Percentiles rank a stretch among this genome's conserved stretches.
Evolutionary conservation across 2,888 invertebrate species (phyloP).

Genomic region (Lucinisca nassula): DNA sequence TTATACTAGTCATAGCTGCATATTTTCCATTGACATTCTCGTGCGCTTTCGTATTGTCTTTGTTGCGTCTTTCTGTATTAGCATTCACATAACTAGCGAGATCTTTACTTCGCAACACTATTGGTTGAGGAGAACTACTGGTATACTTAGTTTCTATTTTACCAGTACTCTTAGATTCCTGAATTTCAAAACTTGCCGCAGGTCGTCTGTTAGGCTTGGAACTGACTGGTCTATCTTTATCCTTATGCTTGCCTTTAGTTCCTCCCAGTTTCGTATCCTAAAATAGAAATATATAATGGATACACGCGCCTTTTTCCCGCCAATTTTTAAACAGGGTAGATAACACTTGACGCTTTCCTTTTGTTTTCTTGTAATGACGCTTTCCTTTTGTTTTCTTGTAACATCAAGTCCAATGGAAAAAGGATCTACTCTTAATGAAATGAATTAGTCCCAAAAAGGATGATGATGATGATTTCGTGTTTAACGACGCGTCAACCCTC

Average conservation of each 20-base stretch:
- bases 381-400: no score
- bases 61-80: background rate
- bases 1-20: constrained; percentile 21
- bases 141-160: constrained; percentile 28
- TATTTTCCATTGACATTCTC: constrained; percentile 18
- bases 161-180: constrained; percentile 31
- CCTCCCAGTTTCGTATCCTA: background rate
- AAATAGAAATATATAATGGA: background rate
- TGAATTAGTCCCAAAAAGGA: no score
- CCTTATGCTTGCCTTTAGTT: background rate
- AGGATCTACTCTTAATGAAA: no score
- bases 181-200: constrained; percentile 47
- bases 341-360: no score
- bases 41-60: background rate
- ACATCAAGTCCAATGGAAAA: no score
- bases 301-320: no score
- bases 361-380: no score
- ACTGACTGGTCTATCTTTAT: constrained; percentile 7
- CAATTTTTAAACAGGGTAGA: no score
- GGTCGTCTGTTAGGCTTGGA: constrained; percentile 44
- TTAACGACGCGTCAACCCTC: no score
- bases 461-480: no score
- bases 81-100: background rate
- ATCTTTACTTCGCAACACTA: constrained; percentile 54
- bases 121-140: constrained; percentile 57